Evolutionary conservation across 2,888 invertebrate species (phyloP), one percentile per base, ranked within the genome.

Genomic region (Tenthredo notha): DNA sequence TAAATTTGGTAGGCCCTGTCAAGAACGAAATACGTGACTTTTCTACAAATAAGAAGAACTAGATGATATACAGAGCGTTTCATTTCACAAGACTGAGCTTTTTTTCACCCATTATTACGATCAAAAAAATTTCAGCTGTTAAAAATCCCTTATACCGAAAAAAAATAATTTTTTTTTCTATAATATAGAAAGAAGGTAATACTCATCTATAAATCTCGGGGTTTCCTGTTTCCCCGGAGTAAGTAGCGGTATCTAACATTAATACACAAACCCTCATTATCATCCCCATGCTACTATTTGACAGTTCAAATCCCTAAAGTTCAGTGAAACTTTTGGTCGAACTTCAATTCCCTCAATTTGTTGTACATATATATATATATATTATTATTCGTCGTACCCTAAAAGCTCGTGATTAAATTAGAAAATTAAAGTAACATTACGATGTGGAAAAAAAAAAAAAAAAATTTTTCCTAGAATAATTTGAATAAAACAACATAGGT

Each of bases 1-100:
- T 61, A 80, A 80, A 80, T 80, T 80, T 43, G 58, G 80, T 80
- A 80, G 80, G 80, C 61, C 67, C 80, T 80, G 80, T 80, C 80
- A 61, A 80, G 80, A 80, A 58, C 80, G 80, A 25, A 74, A 12
- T 74, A 80, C 80, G 80, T 80, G 80, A 80, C 80, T 61, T 21
- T n/a, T 10, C 12, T 80, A 5, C 80, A 61, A 58, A 58, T 80
- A 33, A 40, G 37, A 37, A 33, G 61, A 25, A 15, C 37, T 15
- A 15, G 40, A 61, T 61, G 61, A 61, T 77, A 40, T 54, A 61
- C 37, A 37, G 58, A 50, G 37, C 15, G 50, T 80, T 80, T 61
- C 37, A 61, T 25, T 80, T 21, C 80, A 33, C 29, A 33, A 54
- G 12, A 65, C n/a, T 7, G 1, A 72, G 4, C 9, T 21, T 43